phyloP scores from a whole-genome alignment of 2,113 vertebrate species.

The Forbesichthys agassizii region DNA sequence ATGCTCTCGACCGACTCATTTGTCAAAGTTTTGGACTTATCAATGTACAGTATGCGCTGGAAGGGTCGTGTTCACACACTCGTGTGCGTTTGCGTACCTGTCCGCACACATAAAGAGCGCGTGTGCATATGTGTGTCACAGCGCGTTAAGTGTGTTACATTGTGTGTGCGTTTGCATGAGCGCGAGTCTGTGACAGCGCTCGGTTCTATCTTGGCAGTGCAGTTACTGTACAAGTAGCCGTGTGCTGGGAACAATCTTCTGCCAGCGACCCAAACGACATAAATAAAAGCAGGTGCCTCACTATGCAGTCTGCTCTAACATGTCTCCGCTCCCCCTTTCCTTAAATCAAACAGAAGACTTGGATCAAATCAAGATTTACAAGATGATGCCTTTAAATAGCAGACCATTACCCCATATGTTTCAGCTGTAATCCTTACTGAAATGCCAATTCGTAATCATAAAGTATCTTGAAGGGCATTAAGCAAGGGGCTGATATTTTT shows the following conservation, averaged over 20 bases:
- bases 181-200: neutral
- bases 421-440: neutral
- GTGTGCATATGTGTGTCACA: neutral
- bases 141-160: neutral
- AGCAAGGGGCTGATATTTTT: neutral
- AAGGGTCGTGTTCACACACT: slow-evolving; percentile 20
- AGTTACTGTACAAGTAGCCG: too few relatives aligned
- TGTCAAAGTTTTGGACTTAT: slow-evolving; percentile 27
- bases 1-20: slow-evolving; percentile 46
- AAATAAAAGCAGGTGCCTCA: slow-evolving; percentile 75
- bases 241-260: slow-evolving; percentile 13
- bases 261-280: slow-evolving; percentile 61
- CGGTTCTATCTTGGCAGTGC: too few relatives aligned
- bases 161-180: slow-evolving; percentile 7
- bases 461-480: slow-evolving; percentile 1
- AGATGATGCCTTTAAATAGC: slow-evolving; percentile 33
- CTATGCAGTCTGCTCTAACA: slow-evolving; percentile 61
- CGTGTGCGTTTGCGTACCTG: neutral
- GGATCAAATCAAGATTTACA: slow-evolving; percentile 59
- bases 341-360: slow-evolving; percentile 49
- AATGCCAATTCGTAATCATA: slow-evolving; percentile 4
- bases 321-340: slow-evolving; percentile 49
- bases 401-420: neutral
- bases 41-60: slow-evolving; percentile 20
- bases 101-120: neutral